Evolutionary conservation across 1,140 invertebrate species (phyloP).

Genomic region (Tetraneura akinire): DNA sequence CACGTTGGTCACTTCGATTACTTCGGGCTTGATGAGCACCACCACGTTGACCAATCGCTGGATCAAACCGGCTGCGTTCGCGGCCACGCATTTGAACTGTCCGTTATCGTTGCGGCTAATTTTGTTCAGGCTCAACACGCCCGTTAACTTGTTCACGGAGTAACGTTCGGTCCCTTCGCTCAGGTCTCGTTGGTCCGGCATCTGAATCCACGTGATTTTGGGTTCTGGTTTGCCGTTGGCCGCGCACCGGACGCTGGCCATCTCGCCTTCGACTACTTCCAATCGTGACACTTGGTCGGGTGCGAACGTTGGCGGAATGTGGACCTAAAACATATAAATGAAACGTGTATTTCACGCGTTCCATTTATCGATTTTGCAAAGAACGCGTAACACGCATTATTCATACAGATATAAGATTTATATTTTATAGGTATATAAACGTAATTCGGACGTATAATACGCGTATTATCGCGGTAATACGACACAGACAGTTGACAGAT

Average conservation of each 20-base stretch:
- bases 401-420: too few species aligned
- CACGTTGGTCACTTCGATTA: conserved; percentile 75
- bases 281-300: conserved; percentile 61
- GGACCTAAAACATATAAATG: conserved; percentile 71
- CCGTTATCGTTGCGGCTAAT: conserved; percentile 78
- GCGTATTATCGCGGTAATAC: conserved; percentile 30
- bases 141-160: conserved; percentile 70
- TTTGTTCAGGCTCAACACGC: conserved; percentile 72
- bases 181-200: conserved; percentile 64
- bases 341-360: too few species aligned
- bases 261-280: conserved; percentile 77
- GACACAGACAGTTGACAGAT: too few species aligned
- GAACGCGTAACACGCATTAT: too few species aligned
- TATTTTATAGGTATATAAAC: too few species aligned
- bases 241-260: conserved; percentile 71
- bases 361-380: too few species aligned
- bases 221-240: conserved; percentile 82
- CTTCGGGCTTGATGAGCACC: conserved; percentile 74
- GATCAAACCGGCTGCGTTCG: conserved; percentile 75
- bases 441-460: too few species aligned
- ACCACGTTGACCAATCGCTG: conserved; percentile 67
- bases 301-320: conserved; percentile 73
- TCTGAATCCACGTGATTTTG: conserved; percentile 75
- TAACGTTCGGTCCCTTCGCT: conserved; percentile 69
- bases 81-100: conserved; percentile 79